These are phyloP conservation scores for Charaxes varanes DNA, from an alignment of 1,140 invertebrate genomes.

Conservation along the genomic window DNA sequence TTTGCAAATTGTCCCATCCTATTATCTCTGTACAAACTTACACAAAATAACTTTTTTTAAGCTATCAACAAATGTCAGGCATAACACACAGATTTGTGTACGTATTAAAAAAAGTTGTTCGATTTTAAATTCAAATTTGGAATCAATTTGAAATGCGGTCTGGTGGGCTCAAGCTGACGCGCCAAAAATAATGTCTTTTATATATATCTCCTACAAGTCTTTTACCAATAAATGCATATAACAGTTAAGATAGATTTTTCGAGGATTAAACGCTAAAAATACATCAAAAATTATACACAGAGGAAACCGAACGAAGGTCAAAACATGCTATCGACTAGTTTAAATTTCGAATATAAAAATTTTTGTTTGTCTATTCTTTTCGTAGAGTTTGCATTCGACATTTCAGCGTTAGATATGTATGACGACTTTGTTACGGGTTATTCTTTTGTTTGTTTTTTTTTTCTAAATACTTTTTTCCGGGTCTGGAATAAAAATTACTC, in stretches of 20 bases:
- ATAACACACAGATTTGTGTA: conserved; percentile 55
- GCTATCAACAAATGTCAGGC: conserved; percentile 64
- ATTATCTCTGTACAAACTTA: conserved; percentile 71
- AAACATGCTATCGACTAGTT: conserved; percentile 67
- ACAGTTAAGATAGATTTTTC: conserved; percentile 38
- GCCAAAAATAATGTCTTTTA: conserved; percentile 35
- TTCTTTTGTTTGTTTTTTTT: conserved; percentile 24
- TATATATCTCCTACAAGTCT: conserved; percentile 37
- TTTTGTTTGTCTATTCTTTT: conserved; percentile 52
- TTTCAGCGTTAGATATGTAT: conserved; percentile 65
- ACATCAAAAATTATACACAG: conserved; percentile 54
- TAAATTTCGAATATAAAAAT: conserved; percentile 71
- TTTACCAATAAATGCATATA: conserved; percentile 60
- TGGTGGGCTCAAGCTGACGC: conserved; percentile 45
- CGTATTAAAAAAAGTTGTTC: conserved; percentile 62
- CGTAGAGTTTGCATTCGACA: conserved; percentile 48
- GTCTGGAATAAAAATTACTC: conserved; percentile 12
- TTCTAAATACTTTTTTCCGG: conserved; percentile 14
- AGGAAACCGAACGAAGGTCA: conserved; percentile 39
- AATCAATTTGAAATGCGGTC: conserved; percentile 56
- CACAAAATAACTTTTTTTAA: conserved; percentile 67
- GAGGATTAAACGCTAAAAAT: conserved; percentile 50
- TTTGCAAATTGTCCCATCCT: conserved; percentile 74
- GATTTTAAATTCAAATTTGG: conserved; percentile 37
- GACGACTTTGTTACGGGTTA: conserved; percentile 38